phyloP scores from a whole-genome alignment of 2,888 invertebrate species.

The Pyrrhosoma nymphula region DNA sequence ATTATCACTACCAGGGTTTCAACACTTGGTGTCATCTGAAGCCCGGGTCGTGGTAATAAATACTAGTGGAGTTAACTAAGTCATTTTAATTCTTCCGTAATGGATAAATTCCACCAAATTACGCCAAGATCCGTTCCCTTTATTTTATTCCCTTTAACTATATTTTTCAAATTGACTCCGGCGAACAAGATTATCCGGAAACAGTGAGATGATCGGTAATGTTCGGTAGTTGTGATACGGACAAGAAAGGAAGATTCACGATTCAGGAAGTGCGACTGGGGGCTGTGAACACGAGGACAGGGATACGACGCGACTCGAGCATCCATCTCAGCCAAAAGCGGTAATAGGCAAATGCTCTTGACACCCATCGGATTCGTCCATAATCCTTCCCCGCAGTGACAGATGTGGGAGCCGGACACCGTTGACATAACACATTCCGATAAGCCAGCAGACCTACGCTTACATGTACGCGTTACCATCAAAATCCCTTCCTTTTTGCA shows the following conservation, averaged over 20 bases:
- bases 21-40: too few relatives aligned
- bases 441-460: neutral
- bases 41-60: too few relatives aligned
- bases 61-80: too few relatives aligned
- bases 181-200: too few relatives aligned
- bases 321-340: neutral
- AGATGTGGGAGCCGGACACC: neutral
- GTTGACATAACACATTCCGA: neutral
- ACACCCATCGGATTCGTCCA: slow-evolving; percentile 3
- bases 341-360: slow-evolving; percentile 1
- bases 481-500: slow-evolving; percentile 36
- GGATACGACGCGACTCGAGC: neutral
- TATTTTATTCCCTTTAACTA: too few relatives aligned
- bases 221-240: neutral
- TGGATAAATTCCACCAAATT: too few relatives aligned
- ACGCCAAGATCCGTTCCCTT: too few relatives aligned
- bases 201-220: too few relatives aligned
- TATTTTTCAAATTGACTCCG: too few relatives aligned
- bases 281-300: neutral
- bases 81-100: too few relatives aligned
- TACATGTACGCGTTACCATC: neutral
- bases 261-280: neutral
- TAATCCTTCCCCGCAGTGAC: neutral
- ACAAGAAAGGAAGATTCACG: neutral
- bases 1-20: too few relatives aligned